Evolutionary conservation across 2,797 vertebrate species (phyloP).

Genomic region (Todus mexicanus): DNA sequence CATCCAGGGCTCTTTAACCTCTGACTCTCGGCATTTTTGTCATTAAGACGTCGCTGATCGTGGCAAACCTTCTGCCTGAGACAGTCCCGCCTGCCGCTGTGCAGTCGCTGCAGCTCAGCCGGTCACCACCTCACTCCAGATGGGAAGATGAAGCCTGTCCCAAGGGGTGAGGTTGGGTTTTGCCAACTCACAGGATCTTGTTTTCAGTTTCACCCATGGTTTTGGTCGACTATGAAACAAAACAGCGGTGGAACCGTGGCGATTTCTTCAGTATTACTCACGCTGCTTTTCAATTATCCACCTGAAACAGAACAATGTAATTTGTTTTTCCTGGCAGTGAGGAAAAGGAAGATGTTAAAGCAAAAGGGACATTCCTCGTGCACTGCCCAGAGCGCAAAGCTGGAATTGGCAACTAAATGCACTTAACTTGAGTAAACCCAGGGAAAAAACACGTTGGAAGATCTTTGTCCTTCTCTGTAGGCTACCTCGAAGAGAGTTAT

Average conservation of each 20-base stretch:
- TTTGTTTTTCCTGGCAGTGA: background rate
- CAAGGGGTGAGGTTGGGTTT: background rate
- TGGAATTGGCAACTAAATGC: background rate
- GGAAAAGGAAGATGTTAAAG: background rate
- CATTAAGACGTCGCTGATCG: accelerated
- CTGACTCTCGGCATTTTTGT: background rate
- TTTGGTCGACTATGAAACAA: background rate
- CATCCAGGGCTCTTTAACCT: background rate
- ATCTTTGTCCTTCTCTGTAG: background rate
- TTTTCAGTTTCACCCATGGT: background rate
- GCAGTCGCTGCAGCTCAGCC: background rate
- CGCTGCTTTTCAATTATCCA: background rate
- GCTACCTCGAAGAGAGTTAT: background rate
- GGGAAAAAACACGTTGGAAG: background rate
- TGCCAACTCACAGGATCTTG: background rate
- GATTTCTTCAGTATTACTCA: background rate
- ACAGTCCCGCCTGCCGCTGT: background rate
- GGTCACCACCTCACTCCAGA: accelerated
- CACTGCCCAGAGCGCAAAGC: background rate
- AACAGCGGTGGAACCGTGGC: background rate
- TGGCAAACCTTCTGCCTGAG: background rate
- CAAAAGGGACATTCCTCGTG: background rate
- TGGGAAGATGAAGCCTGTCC: background rate
- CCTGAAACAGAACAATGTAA: background rate
- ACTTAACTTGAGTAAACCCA: background rate